Evolutionary conservation across 2,797 vertebrate species (phyloP).

Genomic region (Cygnus olor): DNA sequence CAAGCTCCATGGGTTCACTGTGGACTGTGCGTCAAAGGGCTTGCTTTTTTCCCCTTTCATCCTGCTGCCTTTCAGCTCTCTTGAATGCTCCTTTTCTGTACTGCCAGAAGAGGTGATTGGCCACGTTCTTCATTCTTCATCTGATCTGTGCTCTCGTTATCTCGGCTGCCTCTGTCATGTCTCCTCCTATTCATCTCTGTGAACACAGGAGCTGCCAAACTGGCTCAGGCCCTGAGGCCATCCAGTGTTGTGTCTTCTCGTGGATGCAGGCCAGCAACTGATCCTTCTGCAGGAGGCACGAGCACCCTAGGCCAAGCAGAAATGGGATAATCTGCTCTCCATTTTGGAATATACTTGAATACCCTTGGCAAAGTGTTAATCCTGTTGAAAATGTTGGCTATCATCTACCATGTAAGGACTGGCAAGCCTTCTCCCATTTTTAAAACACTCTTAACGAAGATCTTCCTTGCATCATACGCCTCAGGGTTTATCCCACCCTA

Average conservation of each 20-base stretch:
- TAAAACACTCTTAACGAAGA: background rate
- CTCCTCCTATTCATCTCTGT: slow-evolving; percentile 23
- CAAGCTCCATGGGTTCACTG: background rate
- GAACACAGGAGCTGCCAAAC: background rate
- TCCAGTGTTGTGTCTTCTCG: background rate
- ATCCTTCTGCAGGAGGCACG: background rate
- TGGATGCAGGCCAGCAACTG: background rate
- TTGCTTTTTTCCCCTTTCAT: background rate
- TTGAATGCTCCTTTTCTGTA: background rate
- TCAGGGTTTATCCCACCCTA: background rate
- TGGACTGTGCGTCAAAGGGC: background rate
- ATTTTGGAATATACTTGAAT: background rate
- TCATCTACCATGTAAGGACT: background rate
- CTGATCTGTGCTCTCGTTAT: slow-evolving; percentile 46
- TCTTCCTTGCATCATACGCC: rapidly evolving
- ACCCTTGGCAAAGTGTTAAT: background rate
- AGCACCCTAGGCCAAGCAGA: background rate
- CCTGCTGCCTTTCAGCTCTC: slow-evolving; percentile 20
- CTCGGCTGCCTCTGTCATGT: background rate
- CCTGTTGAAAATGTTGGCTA: background rate
- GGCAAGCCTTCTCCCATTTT: background rate
- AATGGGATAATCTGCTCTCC: background rate
- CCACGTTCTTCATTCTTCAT: background rate
- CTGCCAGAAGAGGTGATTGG: background rate
- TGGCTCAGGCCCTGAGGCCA: background rate